phyloP scores from a whole-genome alignment of 2,888 invertebrate genomes.

The Mythimna vitellina region DNA sequence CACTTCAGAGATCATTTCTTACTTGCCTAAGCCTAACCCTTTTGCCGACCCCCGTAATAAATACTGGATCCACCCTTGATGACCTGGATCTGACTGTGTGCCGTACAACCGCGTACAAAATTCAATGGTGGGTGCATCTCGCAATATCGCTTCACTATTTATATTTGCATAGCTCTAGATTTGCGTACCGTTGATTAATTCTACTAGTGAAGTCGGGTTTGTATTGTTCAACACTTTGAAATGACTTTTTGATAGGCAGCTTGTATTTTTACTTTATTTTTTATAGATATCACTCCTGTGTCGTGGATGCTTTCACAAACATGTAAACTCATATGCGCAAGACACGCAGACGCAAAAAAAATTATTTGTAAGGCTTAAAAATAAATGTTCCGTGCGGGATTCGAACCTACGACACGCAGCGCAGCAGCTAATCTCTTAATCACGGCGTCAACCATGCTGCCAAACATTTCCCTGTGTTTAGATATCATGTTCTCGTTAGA shows the following conservation, averaged over 20 bases:
- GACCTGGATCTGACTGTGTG: conserved; percentile 5
- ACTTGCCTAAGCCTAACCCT: background rate
- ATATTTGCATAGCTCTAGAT: conserved; percentile 2
- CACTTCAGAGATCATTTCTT: background rate
- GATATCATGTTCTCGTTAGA: background rate
- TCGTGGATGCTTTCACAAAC: too few species aligned
- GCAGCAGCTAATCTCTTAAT: too few species aligned
- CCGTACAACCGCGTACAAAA: background rate
- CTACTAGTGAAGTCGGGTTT: background rate
- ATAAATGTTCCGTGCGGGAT: too few species aligned
- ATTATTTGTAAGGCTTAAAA: too few species aligned
- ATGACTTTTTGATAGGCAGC: background rate
- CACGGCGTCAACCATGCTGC: too few species aligned
- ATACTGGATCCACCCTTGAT: background rate
- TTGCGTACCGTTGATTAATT: background rate
- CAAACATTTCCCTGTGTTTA: too few species aligned
- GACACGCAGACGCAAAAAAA: too few species aligned
- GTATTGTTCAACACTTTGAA: background rate
- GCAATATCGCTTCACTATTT: background rate
- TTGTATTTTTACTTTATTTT: background rate
- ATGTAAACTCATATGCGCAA: too few species aligned
- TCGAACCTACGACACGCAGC: too few species aligned
- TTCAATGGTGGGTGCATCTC: background rate
- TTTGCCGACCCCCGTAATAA: background rate
- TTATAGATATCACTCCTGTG: background rate